A percentile compares a stretch with the other conserved stretches of the same genome.
Conservation (phyloP, 2,888 invertebrate species). For the Amphimallon solstitiale region DNA sequence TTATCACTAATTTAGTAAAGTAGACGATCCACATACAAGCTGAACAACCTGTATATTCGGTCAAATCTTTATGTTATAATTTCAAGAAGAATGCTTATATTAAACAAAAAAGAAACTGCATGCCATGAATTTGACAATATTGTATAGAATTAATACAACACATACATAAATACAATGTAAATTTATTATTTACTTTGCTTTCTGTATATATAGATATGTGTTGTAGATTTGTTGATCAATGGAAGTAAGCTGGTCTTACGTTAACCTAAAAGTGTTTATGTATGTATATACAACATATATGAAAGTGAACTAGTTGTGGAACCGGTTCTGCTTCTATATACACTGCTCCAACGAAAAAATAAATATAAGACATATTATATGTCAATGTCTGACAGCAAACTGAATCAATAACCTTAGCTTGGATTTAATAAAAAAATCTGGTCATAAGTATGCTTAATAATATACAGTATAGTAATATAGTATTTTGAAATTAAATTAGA, state of each 20-base stretch:
- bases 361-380: conserved; percentile 49
- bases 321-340: conserved; percentile 47
- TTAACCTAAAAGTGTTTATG: background rate
- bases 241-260: conserved; percentile 20
- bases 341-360: conserved; percentile 41
- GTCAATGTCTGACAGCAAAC: conserved; percentile 44
- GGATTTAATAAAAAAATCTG: background rate
- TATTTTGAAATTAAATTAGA: background rate
- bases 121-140: no score
- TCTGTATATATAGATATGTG: background rate
- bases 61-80: no score
- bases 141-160: no score
- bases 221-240: conserved; percentile 19
- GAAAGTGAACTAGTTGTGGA: conserved; percentile 53
- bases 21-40: no score
- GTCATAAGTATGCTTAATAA: background rate
- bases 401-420: conserved; percentile 35
- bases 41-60: no score
- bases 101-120: no score
- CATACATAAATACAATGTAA: no score
- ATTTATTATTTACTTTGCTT: background rate
- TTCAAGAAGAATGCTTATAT: no score
- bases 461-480: background rate
- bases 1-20: no score
- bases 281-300: conserved; percentile 41